Conservation (phyloP, 2,888 invertebrate species). For the Beris morrisii region DNA sequence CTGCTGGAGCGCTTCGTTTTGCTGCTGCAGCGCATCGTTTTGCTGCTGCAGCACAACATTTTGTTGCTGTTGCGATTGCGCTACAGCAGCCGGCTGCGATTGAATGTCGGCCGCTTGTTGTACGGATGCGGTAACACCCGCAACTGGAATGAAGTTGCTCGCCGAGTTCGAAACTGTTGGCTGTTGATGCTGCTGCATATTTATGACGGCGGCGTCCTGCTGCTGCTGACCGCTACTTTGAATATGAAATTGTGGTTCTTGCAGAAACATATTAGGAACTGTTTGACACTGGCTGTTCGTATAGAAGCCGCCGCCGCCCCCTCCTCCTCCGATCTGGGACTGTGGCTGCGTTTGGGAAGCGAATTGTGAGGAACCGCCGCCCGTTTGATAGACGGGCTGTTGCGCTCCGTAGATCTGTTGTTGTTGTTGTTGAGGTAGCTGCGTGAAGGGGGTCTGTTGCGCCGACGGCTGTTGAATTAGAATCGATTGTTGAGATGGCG, state of each 20-base stretch:
- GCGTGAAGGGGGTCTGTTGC: slow-evolving; percentile 36
- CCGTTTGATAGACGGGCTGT: slow-evolving; percentile 3
- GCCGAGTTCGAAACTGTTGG: neutral
- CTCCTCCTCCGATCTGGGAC: neutral
- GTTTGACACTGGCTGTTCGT: slow-evolving; percentile 10
- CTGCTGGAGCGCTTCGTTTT: neutral
- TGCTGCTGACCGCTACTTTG: slow-evolving; percentile 8
- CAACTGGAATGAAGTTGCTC: slow-evolving; percentile 8
- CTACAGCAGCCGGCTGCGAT: neutral
- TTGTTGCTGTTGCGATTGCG: slow-evolving; percentile 40
- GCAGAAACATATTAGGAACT: slow-evolving; percentile 22
- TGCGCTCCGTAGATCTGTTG: slow-evolving; percentile 37
- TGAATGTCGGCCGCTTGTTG: neutral
- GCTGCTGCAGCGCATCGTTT: neutral
- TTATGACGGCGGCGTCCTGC: neutral
- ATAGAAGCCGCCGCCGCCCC: slow-evolving; percentile 1
- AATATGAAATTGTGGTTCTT: slow-evolving; percentile 13
- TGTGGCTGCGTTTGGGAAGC: neutral
- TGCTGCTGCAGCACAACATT: slow-evolving; percentile 30
- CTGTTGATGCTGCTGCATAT: slow-evolving; percentile 4
- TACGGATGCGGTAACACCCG: neutral
- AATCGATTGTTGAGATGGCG: slow-evolving; percentile 13
- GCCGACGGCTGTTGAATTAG: slow-evolving; percentile 17
- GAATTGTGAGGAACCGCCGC: slow-evolving; percentile 44
- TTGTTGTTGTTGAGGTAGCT: slow-evolving; percentile 39